Percentiles rank a stretch among this genome's conserved stretches.
Evolutionary conservation across 2,888 invertebrate species (phyloP).

Genomic region (Aradus depressus): DNA sequence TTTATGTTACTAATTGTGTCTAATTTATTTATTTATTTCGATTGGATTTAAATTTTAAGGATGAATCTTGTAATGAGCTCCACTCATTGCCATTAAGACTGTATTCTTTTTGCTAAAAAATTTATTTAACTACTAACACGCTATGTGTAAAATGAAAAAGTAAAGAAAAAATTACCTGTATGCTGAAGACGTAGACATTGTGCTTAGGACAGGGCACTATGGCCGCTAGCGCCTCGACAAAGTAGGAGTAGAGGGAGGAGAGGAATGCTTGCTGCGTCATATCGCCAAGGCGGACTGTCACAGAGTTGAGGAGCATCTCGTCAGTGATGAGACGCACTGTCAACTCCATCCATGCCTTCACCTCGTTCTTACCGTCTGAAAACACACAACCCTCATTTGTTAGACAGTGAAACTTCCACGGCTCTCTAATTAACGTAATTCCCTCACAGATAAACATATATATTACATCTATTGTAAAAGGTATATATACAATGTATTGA

Average conservation of each 20-base stretch:
- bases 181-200: conserved; percentile 83
- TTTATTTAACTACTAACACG: too few species aligned
- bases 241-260: conserved; percentile 75
- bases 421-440: too few species aligned
- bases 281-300: conserved; percentile 82
- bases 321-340: conserved; percentile 84
- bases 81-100: too few species aligned
- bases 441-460: too few species aligned
- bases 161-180: too few species aligned
- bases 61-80: too few species aligned
- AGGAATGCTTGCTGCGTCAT: conserved; percentile 89
- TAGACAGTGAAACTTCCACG: background rate
- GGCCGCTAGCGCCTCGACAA: conserved; percentile 80
- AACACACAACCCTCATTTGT: background rate
- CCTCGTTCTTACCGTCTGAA: conserved; percentile 83
- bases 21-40: too few species aligned
- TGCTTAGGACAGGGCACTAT: conserved; percentile 86
- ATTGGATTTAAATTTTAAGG: too few species aligned
- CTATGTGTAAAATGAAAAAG: too few species aligned
- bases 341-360: conserved; percentile 83
- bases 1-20: too few species aligned
- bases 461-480: too few species aligned
- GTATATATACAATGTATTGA: background rate
- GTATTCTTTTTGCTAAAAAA: too few species aligned
- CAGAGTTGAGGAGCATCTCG: conserved; percentile 87